These are phyloP conservation scores for Enteromius paludinosus DNA, from an alignment of 2,797 vertebrate genomes.

Conservation along the genomic window DNA sequence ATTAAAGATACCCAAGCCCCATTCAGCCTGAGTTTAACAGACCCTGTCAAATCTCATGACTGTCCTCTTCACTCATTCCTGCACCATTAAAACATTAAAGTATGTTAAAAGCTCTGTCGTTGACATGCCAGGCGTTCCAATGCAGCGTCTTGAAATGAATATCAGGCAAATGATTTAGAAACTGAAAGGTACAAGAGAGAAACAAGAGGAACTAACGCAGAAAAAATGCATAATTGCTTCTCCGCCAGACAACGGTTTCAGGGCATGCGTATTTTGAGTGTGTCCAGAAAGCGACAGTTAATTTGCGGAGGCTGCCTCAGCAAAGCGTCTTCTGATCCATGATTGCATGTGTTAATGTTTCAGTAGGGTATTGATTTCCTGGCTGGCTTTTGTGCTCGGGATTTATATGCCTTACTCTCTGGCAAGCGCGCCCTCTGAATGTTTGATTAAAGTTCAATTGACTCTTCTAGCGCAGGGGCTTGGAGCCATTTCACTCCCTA, in stretches of 20 bases:
- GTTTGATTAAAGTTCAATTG: slow-evolving; percentile 97
- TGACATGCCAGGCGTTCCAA: slow-evolving; percentile 58
- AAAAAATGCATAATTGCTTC: slow-evolving; percentile 67
- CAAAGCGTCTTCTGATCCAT: slow-evolving; percentile 88
- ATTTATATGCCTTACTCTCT: slow-evolving; percentile 82
- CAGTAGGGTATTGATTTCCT: slow-evolving; percentile 93
- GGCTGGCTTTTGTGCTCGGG: slow-evolving; percentile 86
- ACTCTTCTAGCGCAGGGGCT: slow-evolving; percentile 83
- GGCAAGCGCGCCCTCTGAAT: slow-evolving; percentile 81
- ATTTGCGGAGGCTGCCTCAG: slow-evolving; percentile 86
- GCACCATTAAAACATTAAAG: slow-evolving; percentile 74
- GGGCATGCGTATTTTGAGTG: slow-evolving; percentile 75
- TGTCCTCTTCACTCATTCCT: slow-evolving; percentile 61
- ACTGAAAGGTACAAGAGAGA: slow-evolving; percentile 37
- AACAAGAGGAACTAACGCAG: slow-evolving; percentile 24
- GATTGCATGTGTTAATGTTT: slow-evolving; percentile 93
- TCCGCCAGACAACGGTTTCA: slow-evolving; percentile 65
- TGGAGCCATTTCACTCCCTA: slow-evolving; percentile 82
- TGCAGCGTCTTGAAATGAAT: slow-evolving; percentile 59
- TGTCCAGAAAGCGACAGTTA: slow-evolving; percentile 78
- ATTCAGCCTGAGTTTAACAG: slow-evolving; percentile 73
- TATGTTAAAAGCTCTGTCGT: slow-evolving; percentile 70
- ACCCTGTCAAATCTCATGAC: slow-evolving; percentile 65
- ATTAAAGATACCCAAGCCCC: slow-evolving; percentile 73
- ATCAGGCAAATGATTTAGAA: slow-evolving; percentile 55